phyloP scores from a whole-genome alignment of 2,113 vertebrate species.

The Salminus brasiliensis region DNA sequence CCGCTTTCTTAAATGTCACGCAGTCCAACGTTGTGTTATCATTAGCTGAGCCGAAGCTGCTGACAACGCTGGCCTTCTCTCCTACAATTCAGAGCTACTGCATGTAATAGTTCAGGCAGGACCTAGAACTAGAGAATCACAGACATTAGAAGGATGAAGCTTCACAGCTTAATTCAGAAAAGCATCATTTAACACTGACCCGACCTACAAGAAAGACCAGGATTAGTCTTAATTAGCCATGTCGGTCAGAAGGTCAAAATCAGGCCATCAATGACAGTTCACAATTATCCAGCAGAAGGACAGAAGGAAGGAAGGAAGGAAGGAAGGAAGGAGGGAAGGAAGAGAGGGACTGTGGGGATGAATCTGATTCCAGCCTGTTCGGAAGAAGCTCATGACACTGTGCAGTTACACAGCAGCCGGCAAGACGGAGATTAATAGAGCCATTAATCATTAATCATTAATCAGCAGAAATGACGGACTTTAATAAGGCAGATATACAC shows the following conservation, averaged over 20 bases:
- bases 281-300: neutral
- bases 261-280: neutral
- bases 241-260: neutral
- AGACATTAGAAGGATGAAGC: neutral
- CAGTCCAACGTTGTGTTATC: neutral
- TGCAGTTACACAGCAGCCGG: neutral
- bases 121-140: neutral
- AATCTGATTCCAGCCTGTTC: slow-evolving; percentile 2
- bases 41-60: neutral
- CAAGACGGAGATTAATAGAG: slow-evolving; percentile 36
- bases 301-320: too few species aligned
- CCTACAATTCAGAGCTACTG: neutral
- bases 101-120: neutral
- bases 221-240: neutral
- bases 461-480: neutral
- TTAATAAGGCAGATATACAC: neutral
- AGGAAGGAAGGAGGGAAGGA: slow-evolving; percentile 17
- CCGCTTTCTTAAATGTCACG: neutral
- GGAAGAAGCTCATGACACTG: neutral
- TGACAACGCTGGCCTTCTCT: neutral
- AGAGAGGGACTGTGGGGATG: slow-evolving; percentile 2
- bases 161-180: neutral
- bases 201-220: neutral
- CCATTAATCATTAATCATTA: too few species aligned
- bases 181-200: neutral